phyloP scores from a whole-genome alignment of 2,888 invertebrate species.

The Arge pagana region DNA sequence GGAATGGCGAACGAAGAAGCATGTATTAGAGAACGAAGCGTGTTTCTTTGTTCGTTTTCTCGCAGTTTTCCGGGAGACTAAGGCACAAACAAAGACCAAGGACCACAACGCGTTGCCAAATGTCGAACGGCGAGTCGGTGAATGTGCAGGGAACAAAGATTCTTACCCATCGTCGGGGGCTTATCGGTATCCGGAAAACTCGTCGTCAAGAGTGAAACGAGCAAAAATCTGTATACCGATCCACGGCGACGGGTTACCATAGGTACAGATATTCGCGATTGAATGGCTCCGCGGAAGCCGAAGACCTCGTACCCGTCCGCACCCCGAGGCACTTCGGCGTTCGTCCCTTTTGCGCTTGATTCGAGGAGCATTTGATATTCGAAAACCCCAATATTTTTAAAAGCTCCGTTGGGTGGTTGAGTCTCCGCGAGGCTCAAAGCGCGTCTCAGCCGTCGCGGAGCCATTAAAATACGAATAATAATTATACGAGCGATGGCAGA shows the following conservation, averaged over 20 bases:
- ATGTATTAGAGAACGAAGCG: too few species aligned
- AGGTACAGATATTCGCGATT: constrained; percentile 47
- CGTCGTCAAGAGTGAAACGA: constrained; percentile 12
- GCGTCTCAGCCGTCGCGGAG: constrained; percentile 39
- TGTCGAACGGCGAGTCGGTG: too few species aligned
- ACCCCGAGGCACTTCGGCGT: constrained; percentile 20
- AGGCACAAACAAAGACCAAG: too few species aligned
- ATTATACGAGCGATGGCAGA: constrained; percentile 56
- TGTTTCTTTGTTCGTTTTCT: too few species aligned
- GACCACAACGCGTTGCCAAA: too few species aligned
- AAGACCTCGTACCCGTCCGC: constrained; percentile 9
- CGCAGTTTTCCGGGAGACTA: too few species aligned
- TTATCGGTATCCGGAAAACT: constrained; percentile 18
- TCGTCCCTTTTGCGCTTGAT: constrained; percentile 35
- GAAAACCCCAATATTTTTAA: constrained; percentile 59
- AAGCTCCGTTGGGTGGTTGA: constrained; percentile 44
- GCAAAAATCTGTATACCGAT: constrained; percentile 51
- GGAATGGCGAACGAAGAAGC: too few species aligned
- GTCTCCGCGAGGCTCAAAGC: constrained; percentile 45
- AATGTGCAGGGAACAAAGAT: too few species aligned
- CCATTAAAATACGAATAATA: constrained; percentile 59
- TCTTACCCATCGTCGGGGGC: too few species aligned
- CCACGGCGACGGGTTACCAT: constrained; percentile 44
- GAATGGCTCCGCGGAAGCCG: constrained; percentile 51
- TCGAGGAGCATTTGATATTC: constrained; percentile 49